These are phyloP conservation scores for Drosophila tropicalis DNA, from an alignment of 1,140 invertebrate species.

Conservation along the genomic window DNA sequence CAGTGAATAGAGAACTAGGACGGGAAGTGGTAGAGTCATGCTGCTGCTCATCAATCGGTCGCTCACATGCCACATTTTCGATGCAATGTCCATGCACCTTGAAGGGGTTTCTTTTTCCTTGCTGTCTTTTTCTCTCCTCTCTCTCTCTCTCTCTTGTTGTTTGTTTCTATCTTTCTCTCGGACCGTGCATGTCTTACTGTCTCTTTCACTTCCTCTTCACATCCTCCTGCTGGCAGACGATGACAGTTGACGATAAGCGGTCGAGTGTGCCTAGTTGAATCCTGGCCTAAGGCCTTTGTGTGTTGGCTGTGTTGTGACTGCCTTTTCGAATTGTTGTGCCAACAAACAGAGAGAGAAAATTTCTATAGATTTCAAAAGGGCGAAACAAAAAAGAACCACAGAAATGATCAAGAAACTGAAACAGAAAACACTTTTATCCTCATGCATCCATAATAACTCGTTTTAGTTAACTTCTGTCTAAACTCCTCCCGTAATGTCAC, in stretches of 20 bases:
- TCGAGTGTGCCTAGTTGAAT: constrained; percentile 47
- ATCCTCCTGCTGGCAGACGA: constrained; percentile 53
- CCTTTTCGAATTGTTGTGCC: constrained; percentile 55
- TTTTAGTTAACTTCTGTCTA: too few relatives aligned
- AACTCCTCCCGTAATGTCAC: too few relatives aligned
- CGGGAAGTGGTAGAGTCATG: constrained; percentile 18
- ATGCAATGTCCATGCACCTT: constrained; percentile 65
- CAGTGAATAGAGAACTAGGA: constrained; percentile 8
- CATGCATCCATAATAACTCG: not conserved
- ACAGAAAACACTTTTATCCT: not conserved
- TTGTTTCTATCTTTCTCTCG: not conserved
- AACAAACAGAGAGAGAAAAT: constrained; percentile 39
- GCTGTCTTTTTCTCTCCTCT: not conserved
- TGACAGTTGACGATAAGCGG: constrained; percentile 68
- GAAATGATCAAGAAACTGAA: too few relatives aligned
- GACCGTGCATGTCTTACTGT: not conserved
- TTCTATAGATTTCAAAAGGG: not conserved
- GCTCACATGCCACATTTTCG: constrained; percentile 47
- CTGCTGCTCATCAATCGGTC: constrained; percentile 67
- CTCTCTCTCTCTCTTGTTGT: not conserved
- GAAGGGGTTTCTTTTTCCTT: constrained; percentile 29
- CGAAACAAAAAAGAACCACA: not conserved
- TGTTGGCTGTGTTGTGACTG: constrained; percentile 55
- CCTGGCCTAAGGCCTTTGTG: constrained; percentile 8
- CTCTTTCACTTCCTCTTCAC: not conserved